Base-by-base conservation (phyloP, 2,797 vertebrate species). In the Anisognathus igniventris region DNA sequence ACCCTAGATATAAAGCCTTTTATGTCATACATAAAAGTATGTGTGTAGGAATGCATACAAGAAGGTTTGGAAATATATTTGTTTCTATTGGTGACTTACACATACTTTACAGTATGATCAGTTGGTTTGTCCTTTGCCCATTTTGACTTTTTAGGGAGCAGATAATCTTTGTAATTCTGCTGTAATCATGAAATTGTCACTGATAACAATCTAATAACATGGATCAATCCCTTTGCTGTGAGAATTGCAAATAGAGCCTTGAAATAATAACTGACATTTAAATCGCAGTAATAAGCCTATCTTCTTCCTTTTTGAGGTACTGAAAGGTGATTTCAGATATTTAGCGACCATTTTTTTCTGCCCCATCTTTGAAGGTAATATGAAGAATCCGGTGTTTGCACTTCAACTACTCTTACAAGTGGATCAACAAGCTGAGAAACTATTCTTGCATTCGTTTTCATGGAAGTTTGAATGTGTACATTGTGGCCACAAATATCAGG, bases 311-410 rank as follows among this genome's bases (percentile, higher is more conserved):
- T 90, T 17, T 60, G n/a, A 75, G 73, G 70, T 90, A 56, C 24
- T 88, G 56, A 78, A 78, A 91, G 27, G 27, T 78, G 58, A 40
- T 92, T 92, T 91, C n/a, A 83, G 14, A 58, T 70, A 80, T 25
- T 68, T 58, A 66, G 8, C 86, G 51, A 53, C 37, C 33, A 2
- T 79, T 82, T 83, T 79, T 93, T 95, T 95, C 64, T 92, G 68
- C 74, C 75, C 79, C 53, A 23, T 96, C 62, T 93, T 91, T 92
- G 30, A 95, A 99, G 99, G 99, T 95, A 87, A 97, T 58, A 86
- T 78, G 85, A 99, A 99, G 87, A 99, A 98, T 33, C 99, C 99
- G 0, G 98, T 99, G 15, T 99, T 99, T 93, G 99, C 98, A 9
- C 91, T 99, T 93, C 99, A 99, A 4, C 94, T 98, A 18, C 98